Conservation (phyloP, 2,113 vertebrate genomes). For the Neofelis nebulosa region DNA sequence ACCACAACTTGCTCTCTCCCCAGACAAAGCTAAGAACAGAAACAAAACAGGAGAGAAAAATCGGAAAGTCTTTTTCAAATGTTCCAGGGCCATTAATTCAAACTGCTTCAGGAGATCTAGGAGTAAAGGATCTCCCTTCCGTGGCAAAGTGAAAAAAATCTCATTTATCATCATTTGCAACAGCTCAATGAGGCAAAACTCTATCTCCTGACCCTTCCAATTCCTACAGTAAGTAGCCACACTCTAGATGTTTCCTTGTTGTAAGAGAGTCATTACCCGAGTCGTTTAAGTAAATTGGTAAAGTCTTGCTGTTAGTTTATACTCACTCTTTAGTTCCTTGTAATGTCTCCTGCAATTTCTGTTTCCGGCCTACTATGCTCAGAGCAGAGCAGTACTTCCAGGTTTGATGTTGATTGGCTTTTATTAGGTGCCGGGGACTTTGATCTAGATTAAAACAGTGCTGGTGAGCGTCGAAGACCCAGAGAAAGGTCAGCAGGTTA, state of each 20-base stretch:
- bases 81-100: not conserved
- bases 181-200: conserved; percentile 54
- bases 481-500: conserved; percentile 54
- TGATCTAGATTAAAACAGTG: conserved; percentile 52
- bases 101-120: not conserved
- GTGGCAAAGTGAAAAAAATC: conserved; percentile 19
- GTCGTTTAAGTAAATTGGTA: conserved; percentile 53
- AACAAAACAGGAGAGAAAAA: not conserved
- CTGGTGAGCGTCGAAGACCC: not conserved
- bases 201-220: not conserved
- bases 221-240: conserved; percentile 1
- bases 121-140: not conserved
- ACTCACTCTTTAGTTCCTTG: conserved; percentile 57
- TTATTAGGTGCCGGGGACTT: conserved; percentile 53
- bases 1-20: not conserved
- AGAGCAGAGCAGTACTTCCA: not conserved
- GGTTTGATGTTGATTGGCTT: conserved; percentile 45
- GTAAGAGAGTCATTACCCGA: conserved; percentile 53
- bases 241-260: conserved; percentile 39
- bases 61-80: not conserved
- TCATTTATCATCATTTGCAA: conserved; percentile 70
- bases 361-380: conserved; percentile 50
- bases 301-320: conserved; percentile 48
- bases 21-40: conserved; percentile 16
- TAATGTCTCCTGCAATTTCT: conserved; percentile 31